Evolutionary conservation across 2,113 vertebrate species (phyloP).

Genomic region (Eidolon helvum): DNA sequence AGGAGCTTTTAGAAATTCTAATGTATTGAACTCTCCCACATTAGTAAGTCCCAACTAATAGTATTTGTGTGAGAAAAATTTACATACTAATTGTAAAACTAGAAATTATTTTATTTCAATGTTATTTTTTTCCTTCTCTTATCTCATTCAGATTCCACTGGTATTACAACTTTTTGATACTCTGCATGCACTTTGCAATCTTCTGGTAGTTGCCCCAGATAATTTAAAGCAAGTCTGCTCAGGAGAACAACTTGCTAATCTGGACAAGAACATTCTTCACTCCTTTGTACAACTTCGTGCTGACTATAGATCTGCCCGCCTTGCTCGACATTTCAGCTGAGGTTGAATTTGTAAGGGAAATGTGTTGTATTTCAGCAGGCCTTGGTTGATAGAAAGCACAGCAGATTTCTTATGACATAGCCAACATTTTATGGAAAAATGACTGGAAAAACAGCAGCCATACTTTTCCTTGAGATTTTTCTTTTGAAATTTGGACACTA

Average conservation of each 20-base stretch:
- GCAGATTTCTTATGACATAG: constrained; percentile 74
- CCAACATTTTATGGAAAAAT: constrained; percentile 72
- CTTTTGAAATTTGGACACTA: constrained; percentile 66
- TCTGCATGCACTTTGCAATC: constrained; percentile 98
- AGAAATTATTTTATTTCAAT: constrained; percentile 23
- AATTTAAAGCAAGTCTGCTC: constrained; percentile 99
- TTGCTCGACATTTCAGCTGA: constrained; percentile 98
- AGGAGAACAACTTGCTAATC: constrained; percentile 97
- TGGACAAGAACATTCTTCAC: constrained; percentile 98
- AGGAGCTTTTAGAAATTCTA: constrained; percentile 6
- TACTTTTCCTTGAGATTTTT: constrained; percentile 67
- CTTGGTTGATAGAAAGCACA: constrained; percentile 77
- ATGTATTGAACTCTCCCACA: background rate
- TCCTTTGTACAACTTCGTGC: constrained; percentile 98
- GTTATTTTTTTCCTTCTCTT: background rate
- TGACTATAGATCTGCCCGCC: constrained; percentile 96
- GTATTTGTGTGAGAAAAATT: background rate
- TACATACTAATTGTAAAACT: background rate
- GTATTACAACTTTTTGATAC: constrained; percentile 99
- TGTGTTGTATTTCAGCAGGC: constrained; percentile 43
- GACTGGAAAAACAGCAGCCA: constrained; percentile 80
- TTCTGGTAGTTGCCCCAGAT: constrained; percentile 97
- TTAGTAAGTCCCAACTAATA: background rate
- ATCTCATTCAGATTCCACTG: constrained; percentile 90
- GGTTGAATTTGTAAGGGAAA: constrained; percentile 50